Percentiles rank a stretch among this genome's conserved stretches.
Evolutionary conservation across 2,888 invertebrate species (phyloP).

Genomic region (Synergus japonicus): DNA sequence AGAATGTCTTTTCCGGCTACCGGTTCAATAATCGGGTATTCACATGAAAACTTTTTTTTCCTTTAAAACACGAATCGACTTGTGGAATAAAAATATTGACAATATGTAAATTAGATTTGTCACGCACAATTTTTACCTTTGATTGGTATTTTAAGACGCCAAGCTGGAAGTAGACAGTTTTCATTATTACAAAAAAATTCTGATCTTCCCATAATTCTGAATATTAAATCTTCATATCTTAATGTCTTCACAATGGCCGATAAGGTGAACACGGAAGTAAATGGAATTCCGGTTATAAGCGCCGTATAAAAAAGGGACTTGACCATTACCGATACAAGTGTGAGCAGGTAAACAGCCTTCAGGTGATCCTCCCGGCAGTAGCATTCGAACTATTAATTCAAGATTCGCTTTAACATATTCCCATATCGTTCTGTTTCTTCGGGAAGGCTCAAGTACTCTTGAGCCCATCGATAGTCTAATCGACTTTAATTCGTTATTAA

Average conservation of each 20-base stretch:
- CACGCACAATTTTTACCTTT: neutral
- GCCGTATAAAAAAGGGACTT: slow-evolving; percentile 54
- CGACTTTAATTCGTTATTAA: neutral
- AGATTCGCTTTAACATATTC: slow-evolving; percentile 43
- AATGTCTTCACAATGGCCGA: slow-evolving; percentile 62
- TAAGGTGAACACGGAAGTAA: slow-evolving; percentile 69
- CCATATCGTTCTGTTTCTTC: slow-evolving; percentile 33
- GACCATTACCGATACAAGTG: slow-evolving; percentile 50
- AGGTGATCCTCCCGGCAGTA: slow-evolving; percentile 57
- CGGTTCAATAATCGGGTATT: neutral
- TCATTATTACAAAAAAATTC: slow-evolving; percentile 16
- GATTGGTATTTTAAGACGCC: neutral
- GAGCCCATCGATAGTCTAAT: slow-evolving; percentile 22
- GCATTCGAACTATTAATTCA: slow-evolving; percentile 61
- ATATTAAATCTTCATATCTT: slow-evolving; percentile 61
- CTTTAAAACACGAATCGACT: neutral
- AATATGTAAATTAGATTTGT: neutral
- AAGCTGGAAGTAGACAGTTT: slow-evolving; percentile 29
- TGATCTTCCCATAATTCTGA: slow-evolving; percentile 34
- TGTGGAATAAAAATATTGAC: neutral
- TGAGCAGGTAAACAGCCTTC: slow-evolving; percentile 61
- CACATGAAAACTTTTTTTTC: neutral
- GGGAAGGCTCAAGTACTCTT: slow-evolving; percentile 29
- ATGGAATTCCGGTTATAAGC: slow-evolving; percentile 69
- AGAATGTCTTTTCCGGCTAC: neutral